Conservation (phyloP, 64 coral and sea anemone species). For the Platygyra sinensis region DNA sequence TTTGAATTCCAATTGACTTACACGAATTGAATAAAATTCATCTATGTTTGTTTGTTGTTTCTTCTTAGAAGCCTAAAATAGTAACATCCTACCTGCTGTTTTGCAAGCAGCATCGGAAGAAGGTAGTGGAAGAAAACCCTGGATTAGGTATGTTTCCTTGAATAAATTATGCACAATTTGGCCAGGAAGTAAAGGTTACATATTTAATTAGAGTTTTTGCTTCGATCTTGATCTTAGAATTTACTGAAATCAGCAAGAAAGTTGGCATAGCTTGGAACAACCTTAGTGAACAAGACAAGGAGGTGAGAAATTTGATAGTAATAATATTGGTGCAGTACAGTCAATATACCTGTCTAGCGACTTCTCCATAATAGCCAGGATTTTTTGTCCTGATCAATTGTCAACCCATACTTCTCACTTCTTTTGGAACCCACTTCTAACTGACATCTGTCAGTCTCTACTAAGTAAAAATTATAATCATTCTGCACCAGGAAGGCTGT, state of each 20-base stretch:
- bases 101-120: conserved; percentile 62
- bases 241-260: conserved; percentile 89
- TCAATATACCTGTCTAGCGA: no score
- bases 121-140: conserved; percentile 51
- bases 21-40: no score
- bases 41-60: background rate
- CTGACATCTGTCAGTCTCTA: no score
- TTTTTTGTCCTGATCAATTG: no score
- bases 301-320: conserved; percentile 39
- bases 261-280: conserved; percentile 93
- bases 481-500: background rate
- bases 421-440: no score
- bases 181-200: background rate
- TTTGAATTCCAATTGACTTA: no score
- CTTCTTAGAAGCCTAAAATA: conserved; percentile 38
- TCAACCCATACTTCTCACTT: no score
- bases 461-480: background rate
- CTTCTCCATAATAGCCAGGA: no score
- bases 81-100: conserved; percentile 62
- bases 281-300: conserved; percentile 68
- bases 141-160: conserved; percentile 38
- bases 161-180: background rate
- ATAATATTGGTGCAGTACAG: no score
- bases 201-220: background rate
- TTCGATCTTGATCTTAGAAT: conserved; percentile 36